Conservation (phyloP, 2,888 invertebrate species). For the Phaonia tiefii region DNA sequence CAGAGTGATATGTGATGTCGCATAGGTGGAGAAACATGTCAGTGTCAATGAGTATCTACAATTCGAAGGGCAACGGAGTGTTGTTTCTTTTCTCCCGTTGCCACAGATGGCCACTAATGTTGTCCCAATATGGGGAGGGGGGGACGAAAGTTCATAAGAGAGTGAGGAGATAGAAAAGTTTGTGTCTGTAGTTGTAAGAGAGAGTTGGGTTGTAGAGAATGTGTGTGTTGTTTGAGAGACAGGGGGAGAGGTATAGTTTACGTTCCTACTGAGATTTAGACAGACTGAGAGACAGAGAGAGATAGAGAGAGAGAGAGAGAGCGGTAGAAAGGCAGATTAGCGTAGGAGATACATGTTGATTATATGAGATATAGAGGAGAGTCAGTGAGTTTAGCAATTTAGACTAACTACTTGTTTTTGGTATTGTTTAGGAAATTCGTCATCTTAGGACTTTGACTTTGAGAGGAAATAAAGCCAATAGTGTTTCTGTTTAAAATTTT, state of each 20-base stretch:
- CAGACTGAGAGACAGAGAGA: constrained; percentile 50
- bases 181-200: neutral
- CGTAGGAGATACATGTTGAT: constrained; percentile 31
- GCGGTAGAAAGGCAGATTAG: constrained; percentile 56
- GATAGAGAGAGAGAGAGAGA: constrained; percentile 54
- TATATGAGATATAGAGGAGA: constrained; percentile 49
- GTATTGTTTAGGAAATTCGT: constrained; percentile 27
- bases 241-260: neutral
- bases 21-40: constrained; percentile 15
- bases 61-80: constrained; percentile 2
- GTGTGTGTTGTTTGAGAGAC: too few species aligned
- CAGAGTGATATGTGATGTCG: constrained; percentile 44
- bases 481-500: constrained; percentile 61
- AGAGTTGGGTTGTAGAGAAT: neutral
- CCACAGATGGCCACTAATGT: constrained; percentile 25
- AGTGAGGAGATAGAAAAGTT: neutral
- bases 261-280: constrained; percentile 7
- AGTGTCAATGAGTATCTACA: constrained; percentile 39
- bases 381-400: constrained; percentile 67
- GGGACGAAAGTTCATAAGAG: neutral
- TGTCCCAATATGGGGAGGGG: neutral
- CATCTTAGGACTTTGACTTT: constrained; percentile 62
- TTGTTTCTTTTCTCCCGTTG: neutral
- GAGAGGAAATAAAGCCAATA: constrained; percentile 66
- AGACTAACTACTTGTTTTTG: constrained; percentile 59